Percentiles rank a stretch among this genome's conserved stretches.
phyloP scores from a whole-genome alignment of 2,113 vertebrate species.

The Dascyllus trimaculatus region DNA sequence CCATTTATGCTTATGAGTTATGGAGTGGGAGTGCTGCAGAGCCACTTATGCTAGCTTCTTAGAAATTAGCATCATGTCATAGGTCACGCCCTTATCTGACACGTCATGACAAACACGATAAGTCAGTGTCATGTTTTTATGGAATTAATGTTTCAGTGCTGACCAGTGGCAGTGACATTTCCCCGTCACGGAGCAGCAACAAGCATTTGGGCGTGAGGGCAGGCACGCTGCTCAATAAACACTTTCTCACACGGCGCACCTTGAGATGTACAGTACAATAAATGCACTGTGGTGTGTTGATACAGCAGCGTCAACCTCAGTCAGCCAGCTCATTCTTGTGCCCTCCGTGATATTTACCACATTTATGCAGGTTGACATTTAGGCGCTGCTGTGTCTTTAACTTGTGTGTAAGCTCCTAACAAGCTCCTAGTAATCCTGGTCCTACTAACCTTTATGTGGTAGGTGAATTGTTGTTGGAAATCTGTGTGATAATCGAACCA shows the following conservation, averaged over 20 bases:
- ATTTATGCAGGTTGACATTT: slow-evolving; percentile 5
- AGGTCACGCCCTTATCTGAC: not conserved
- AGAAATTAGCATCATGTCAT: not conserved
- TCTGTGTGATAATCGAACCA: not conserved
- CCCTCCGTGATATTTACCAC: slow-evolving; percentile 7
- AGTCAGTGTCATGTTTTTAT: not conserved
- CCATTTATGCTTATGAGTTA: too few relatives aligned
- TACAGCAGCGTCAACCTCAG: slow-evolving; percentile 2
- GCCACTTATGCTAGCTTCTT: too few relatives aligned
- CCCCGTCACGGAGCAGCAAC: not conserved
- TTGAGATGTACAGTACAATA: not conserved
- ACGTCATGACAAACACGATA: not conserved
- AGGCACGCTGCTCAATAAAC: not conserved
- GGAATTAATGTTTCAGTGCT: not conserved
- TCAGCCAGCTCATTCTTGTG: not conserved
- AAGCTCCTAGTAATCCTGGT: slow-evolving; percentile 37
- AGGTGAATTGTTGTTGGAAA: not conserved
- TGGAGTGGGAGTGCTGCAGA: too few relatives aligned
- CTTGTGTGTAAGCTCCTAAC: slow-evolving; percentile 23
- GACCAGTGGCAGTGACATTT: not conserved
- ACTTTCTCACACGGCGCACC: not conserved
- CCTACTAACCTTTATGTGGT: not conserved
- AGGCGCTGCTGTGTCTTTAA: slow-evolving; percentile 21
- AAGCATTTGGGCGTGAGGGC: not conserved
- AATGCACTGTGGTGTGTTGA: not conserved